Evolutionary conservation across 1,140 invertebrate genomes (phyloP).

Genomic region (Drosophila erecta): DNA sequence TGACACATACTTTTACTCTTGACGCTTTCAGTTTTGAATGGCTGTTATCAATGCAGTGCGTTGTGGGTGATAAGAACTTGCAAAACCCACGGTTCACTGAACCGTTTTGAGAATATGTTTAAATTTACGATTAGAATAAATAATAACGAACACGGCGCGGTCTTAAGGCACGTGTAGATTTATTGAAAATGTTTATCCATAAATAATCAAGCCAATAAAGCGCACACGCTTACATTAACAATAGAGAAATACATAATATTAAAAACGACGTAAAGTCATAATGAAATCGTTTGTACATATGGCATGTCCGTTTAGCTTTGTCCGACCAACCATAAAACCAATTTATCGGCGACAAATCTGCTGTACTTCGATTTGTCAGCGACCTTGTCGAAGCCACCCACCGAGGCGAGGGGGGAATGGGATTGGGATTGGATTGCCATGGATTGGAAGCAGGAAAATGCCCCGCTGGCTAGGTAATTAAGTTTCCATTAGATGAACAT

Average conservation of each 20-base stretch:
- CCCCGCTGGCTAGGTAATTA: constrained; percentile 12
- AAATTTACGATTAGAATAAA: constrained; percentile 6
- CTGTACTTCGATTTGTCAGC: constrained; percentile 34
- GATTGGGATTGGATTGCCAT: not conserved
- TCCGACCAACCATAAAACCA: constrained; percentile 28
- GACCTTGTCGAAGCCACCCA: constrained; percentile 26
- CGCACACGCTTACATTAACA: constrained; percentile 31
- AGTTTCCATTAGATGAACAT: constrained; percentile 40
- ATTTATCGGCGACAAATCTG: constrained; percentile 25
- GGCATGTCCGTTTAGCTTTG: constrained; percentile 12
- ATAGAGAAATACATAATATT: constrained; percentile 12
- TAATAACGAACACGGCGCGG: not conserved
- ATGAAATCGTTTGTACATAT: constrained; percentile 62
- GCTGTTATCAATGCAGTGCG: constrained; percentile 20
- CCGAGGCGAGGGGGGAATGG: not conserved
- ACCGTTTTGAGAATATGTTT: constrained; percentile 3
- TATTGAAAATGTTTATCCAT: constrained; percentile 35
- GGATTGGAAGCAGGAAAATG: constrained; percentile 5
- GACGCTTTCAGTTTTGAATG: not conserved
- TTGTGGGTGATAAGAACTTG: constrained; percentile 21
- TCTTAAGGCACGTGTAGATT: constrained; percentile 27
- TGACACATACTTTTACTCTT: constrained; percentile 11
- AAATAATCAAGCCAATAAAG: constrained; percentile 42
- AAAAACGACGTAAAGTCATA: constrained; percentile 28
- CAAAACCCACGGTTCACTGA: constrained; percentile 38